phyloP scores from a whole-genome alignment of 2,113 vertebrate genomes.

The Oncorhynchus nerka region DNA sequence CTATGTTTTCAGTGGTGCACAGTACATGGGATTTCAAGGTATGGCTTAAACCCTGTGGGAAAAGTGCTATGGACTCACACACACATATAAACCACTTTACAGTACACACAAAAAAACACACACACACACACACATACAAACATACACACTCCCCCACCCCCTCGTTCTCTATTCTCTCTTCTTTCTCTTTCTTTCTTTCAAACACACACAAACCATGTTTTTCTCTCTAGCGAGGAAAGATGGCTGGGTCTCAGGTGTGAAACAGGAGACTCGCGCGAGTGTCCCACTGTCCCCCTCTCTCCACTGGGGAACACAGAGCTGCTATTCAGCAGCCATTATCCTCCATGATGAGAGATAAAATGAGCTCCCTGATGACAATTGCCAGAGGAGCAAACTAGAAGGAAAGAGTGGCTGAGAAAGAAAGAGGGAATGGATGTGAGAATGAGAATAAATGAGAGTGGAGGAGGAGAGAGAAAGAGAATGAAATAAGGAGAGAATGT shows the following conservation, averaged over 20 bases:
- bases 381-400: background rate
- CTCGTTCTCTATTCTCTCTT: no score
- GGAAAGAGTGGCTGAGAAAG: background rate
- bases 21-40: background rate
- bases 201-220: background rate
- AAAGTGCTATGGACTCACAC: background rate
- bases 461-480: background rate
- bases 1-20: background rate
- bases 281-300: background rate
- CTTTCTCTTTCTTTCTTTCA: no score
- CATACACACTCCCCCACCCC: no score
- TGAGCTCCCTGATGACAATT: background rate
- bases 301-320: background rate
- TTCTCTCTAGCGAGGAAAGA: no score
- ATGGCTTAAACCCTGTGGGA: background rate
- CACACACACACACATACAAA: no score
- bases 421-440: background rate
- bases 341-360: background rate
- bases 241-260: background rate
- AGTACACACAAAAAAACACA: background rate
- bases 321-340: background rate
- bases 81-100: background rate
- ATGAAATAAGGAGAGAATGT: background rate
- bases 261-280: background rate
- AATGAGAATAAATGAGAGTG: background rate